Evolutionary conservation across 1,140 invertebrate species (phyloP), one percentile per base, ranked within the genome.

Genomic region (Dendroctonus ponderosae): DNA sequence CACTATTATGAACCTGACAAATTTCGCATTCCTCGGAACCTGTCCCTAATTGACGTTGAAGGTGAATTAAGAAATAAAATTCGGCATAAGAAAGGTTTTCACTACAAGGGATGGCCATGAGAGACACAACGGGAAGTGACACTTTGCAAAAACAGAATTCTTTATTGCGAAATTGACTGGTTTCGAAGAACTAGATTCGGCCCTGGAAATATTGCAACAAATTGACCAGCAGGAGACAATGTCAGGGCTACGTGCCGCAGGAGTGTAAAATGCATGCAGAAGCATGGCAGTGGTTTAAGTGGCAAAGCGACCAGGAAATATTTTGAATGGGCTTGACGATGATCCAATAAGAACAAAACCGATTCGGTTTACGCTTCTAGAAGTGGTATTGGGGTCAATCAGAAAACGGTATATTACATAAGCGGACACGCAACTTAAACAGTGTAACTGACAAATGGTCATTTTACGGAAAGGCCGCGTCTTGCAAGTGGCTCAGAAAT

Each of bases 241-340:
- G 60, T 68, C 67, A 68, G 54, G 57, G 61, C 59, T 74, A 72
- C 71, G 73, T 74, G 73, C 67, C 54, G 49, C 54, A 70, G 70
- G 69, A 70, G 71, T 68, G 71, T 70, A 69, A 64, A 26, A 67
- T 68, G 44, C 49, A 72, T 72, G 71, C 69, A 68, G 70, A 66
- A 71, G 70, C 69, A 70, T 74, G 71, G 71, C 70, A 73, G 54
- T 73, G 71, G 68, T 73, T 71, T 71, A 74, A 74, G 71, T 74
- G 71, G 73, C 71, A 73, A 70, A 61, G 46, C 48, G 67, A 72
- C 71, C 63, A 71, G 69, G 73, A 72, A 74, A 71, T 68, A 62
- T 59, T 67, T 69, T 50, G 56, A 68, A 63, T 67, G 62, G 67
- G 61, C 66, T 57, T 68, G 54, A 62, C 62, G 65, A 51, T 65